phyloP scores from a whole-genome alignment of 2,888 invertebrate genomes.

The Megastigmus dorsalis region DNA sequence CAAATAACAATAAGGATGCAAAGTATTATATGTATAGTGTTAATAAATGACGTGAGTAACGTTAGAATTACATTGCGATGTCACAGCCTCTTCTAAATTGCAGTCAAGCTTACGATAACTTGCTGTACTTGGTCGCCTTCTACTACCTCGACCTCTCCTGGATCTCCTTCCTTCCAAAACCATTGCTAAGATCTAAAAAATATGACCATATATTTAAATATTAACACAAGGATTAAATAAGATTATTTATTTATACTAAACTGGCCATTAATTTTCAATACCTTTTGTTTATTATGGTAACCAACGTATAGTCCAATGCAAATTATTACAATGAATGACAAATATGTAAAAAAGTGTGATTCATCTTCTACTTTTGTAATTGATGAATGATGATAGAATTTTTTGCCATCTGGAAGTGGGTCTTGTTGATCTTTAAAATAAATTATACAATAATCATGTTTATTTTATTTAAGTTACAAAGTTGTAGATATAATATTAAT shows the following conservation, averaged over 20 bases:
- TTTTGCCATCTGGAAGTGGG: constrained; percentile 16
- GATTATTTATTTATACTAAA: too few relatives aligned
- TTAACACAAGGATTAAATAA: neutral
- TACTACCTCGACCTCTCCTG: constrained; percentile 67
- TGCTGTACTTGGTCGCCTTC: constrained; percentile 79
- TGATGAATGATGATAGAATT: constrained; percentile 33
- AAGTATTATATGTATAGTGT: constrained; percentile 51
- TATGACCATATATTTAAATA: neutral
- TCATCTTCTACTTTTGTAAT: constrained; percentile 75
- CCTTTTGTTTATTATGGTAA: constrained; percentile 81
- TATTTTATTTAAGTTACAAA: too few relatives aligned
- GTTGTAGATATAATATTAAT: neutral
- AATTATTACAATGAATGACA: constrained; percentile 79
- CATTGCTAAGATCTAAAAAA: constrained; percentile 78
- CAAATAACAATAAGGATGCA: constrained; percentile 6
- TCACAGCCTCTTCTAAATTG: constrained; percentile 82
- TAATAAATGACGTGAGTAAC: constrained; percentile 78
- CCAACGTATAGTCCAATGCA: constrained; percentile 80
- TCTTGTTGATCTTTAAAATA: neutral
- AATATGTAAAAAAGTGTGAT: constrained; percentile 83
- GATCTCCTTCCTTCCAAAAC: constrained; percentile 79
- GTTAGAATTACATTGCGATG: constrained; percentile 77
- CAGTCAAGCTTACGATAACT: constrained; percentile 81
- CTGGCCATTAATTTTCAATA: constrained; percentile 63
- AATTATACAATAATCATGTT: too few relatives aligned